Base-by-base conservation (phyloP, 2,113 vertebrate species). In the Colossoma macropomum region DNA sequence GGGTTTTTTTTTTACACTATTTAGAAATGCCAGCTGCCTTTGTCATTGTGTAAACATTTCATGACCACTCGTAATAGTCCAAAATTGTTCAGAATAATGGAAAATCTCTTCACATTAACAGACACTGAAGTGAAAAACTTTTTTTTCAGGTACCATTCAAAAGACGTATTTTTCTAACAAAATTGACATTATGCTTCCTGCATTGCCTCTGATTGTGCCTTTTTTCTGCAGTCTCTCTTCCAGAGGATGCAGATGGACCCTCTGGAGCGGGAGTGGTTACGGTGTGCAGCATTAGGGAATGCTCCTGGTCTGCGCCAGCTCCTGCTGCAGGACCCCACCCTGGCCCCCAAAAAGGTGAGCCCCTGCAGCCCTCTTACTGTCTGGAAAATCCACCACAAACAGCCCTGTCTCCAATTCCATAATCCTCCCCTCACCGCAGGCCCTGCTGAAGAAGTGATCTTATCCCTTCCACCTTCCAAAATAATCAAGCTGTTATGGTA, bases 201-300 rank as follows among this genome's bases (percentile, higher is more conserved):
- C 5, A 74, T 74, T 50, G 0, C 25, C 25, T 54, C 41, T 65
- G 45, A 10, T 86, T 34, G n/a, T 82, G 23, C 10, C 12, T 28
- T 13, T 12, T 56, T 13, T n/a, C n/a, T 75, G 23, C 83, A 92
- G 89, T 92, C 90, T 52, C 82, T 93, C 82, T 91, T 91, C 86
- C 91, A 90, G 72, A 82, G 90, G 77, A 75, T 92, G 32, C 90
- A 91, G 86, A 83, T 93, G 89, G 84, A 91, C 32, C 89, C 90
- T 60, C 52, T 92, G 85, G 91, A 82, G 85, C 90, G 86, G 81
- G 85, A 86, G 77, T 92, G 93, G 91, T 10, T 89, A 81, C 88
- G 84, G 59, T 92, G 85, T 80, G 90, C 86, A 0, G 91, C 87
- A 16, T 21, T 89, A 77, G 90, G 92, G 11, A 87, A 91, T 80